Evolutionary conservation across 2,113 vertebrate genomes (phyloP).

Genomic region (Hydrochoerus hydrochaeris): DNA sequence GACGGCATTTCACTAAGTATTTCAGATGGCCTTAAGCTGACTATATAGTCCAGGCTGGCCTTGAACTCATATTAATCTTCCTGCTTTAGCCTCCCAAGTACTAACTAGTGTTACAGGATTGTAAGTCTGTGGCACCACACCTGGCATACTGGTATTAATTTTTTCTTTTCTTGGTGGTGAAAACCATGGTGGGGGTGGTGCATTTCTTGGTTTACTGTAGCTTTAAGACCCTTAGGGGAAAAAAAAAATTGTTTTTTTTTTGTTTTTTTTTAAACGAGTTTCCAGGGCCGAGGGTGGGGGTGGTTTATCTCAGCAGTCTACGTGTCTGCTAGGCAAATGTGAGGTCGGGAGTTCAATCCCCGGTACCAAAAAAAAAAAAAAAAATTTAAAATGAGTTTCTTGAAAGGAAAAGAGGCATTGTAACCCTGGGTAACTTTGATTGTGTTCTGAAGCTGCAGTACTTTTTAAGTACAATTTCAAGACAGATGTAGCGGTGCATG

Average conservation of each 20-base stretch:
- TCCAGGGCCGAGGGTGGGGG: too few relatives aligned
- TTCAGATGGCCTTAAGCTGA: too few relatives aligned
- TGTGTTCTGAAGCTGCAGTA: background rate
- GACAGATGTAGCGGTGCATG: background rate
- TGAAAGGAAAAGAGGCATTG: background rate
- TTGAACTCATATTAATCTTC: background rate
- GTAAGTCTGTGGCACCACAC: background rate
- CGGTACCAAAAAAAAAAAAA: too few relatives aligned
- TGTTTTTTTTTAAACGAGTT: too few relatives aligned
- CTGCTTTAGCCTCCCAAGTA: background rate
- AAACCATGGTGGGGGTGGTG: background rate
- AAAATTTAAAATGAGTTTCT: background rate
- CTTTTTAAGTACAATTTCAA: background rate
- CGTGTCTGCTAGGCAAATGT: too few relatives aligned
- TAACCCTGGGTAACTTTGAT: background rate
- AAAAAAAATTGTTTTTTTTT: background rate
- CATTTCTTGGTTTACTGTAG: background rate
- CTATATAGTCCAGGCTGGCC: background rate
- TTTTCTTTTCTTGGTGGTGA: background rate
- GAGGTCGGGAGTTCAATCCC: too few relatives aligned
- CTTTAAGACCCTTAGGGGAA: background rate
- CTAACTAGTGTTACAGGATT: background rate
- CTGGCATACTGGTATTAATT: background rate
- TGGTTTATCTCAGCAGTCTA: too few relatives aligned
- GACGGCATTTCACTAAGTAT: too few relatives aligned